Evolutionary conservation across 1,140 invertebrate species (phyloP).

Genomic region (Calliopsis andreniformis): DNA sequence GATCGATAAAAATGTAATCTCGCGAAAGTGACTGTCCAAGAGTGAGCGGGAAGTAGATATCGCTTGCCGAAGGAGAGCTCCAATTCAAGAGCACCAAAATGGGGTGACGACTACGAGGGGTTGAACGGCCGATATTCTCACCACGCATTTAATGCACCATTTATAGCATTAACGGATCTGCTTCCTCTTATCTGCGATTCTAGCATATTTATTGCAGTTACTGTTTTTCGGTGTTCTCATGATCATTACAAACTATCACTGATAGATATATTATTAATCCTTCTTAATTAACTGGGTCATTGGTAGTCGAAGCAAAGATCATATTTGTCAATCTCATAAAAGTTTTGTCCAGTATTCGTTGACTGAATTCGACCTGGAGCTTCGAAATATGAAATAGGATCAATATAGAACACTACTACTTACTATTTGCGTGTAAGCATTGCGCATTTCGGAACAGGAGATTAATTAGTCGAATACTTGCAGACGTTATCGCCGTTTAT

Average conservation of each 20-base stretch:
- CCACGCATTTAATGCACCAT: slow-evolving; percentile 37
- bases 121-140: slow-evolving; percentile 34
- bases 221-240: too few relatives aligned
- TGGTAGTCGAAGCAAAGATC: too few relatives aligned
- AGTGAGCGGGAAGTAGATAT: slow-evolving; percentile 13
- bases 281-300: too few relatives aligned
- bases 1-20: slow-evolving; percentile 33
- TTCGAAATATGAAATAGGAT: background rate
- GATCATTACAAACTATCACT: too few relatives aligned
- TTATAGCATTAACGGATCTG: slow-evolving; percentile 27
- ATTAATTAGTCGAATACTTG: slow-evolving; percentile 1
- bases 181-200: background rate
- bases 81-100: slow-evolving; percentile 38
- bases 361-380: too few relatives aligned
- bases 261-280: too few relatives aligned
- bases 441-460: background rate
- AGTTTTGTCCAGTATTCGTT: too few relatives aligned
- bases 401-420: background rate
- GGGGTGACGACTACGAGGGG: slow-evolving; percentile 5
- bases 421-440: background rate
- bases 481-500: slow-evolving; percentile 25
- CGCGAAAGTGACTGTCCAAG: slow-evolving; percentile 16
- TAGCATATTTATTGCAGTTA: background rate
- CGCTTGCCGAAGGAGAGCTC: background rate
- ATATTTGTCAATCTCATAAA: background rate